A percentile compares a stretch with the other conserved stretches of the same genome.
Evolutionary conservation across 1,140 invertebrate species (phyloP).

Genomic region (Drosophila subobscura): DNA sequence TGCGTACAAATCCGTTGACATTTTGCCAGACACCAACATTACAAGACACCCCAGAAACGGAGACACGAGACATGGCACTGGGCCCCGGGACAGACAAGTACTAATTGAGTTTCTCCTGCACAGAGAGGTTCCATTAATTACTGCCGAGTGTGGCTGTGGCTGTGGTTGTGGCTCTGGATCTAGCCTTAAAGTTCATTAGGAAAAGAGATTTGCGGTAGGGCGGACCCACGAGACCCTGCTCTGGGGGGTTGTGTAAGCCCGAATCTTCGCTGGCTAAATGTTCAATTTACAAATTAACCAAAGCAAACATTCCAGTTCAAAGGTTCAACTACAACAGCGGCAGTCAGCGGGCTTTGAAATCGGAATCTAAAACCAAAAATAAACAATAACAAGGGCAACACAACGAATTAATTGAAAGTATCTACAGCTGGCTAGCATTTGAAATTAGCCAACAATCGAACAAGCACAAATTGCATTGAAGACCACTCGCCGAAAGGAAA

Average conservation of each 20-base stretch:
- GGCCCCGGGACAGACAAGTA: slow-evolving; percentile 46
- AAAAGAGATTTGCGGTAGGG: slow-evolving; percentile 21
- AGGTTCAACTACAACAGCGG: slow-evolving; percentile 61
- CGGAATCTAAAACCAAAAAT: slow-evolving; percentile 41
- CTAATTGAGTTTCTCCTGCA: slow-evolving; percentile 43
- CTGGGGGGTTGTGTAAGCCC: slow-evolving; percentile 50
- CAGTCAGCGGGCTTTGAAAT: slow-evolving; percentile 50
- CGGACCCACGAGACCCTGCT: slow-evolving; percentile 38
- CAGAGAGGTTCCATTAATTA: slow-evolving; percentile 42
- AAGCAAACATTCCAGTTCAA: slow-evolving; percentile 53
- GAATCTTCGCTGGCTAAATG: slow-evolving; percentile 43
- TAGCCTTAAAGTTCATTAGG: slow-evolving; percentile 57
- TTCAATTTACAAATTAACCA: slow-evolving; percentile 59
- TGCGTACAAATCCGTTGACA: slow-evolving; percentile 67
- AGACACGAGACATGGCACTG: slow-evolving; percentile 33
- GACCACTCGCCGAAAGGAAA: slow-evolving; percentile 9
- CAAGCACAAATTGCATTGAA: slow-evolving; percentile 25
- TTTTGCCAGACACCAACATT: slow-evolving; percentile 54
- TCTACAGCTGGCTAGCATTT: slow-evolving; percentile 45
- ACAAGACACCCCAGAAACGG: slow-evolving; percentile 37
- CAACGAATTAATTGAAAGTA: slow-evolving; percentile 66
- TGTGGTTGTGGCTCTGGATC: slow-evolving; percentile 11
- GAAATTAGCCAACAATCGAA: slow-evolving; percentile 36
- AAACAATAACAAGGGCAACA: slow-evolving; percentile 62
- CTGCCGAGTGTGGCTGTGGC: slow-evolving; percentile 7